Evolutionary conservation across 2,797 vertebrate species (phyloP), one percentile per base, ranked within the genome.

Genomic region (Xiphorhynchus erythropygius): DNA sequence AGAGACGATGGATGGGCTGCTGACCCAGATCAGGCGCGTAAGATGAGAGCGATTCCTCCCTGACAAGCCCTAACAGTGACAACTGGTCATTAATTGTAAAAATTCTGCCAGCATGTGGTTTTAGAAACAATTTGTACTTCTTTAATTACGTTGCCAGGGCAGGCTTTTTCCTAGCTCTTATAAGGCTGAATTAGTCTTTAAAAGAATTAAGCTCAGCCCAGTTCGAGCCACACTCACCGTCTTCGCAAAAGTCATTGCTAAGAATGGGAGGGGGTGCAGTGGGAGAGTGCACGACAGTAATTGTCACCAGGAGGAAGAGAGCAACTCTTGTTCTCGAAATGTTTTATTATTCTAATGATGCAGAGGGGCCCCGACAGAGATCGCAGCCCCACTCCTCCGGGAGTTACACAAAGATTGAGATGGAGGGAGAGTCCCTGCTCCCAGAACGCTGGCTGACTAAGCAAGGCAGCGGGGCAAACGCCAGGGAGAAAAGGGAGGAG

Each of bases 61-160:
- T 22, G 7, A 49, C 73, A 64, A 94, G 89, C 63, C 81, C 44
- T 70, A 65, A 19, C 84, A 68, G 56, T 27, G 84, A 91, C 82
- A 83, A 94, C n/a, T 25, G 30, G 64, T 82, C 93, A 70, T 79
- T 93, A 94, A 94, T 84, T 83, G 83, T 85, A 83, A 91, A 93
- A 97, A 92, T 75, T 81, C 93, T 91, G 87, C 91, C 94, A 93
- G 94, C 12, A 1, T 89, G 93, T 90, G 82, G 91, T 87, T 94
- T 93, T 86, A 78, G 87, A 96, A 94, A 84, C 69, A 71, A 95
- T 90, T 91, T 78, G 76, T 77, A 93, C 71, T 87, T 84, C 92
- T 95, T 93, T 89, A 96, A 94, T 95, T 80, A 81, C 17, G 4
- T 76, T 90, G 44, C 60, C 21, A 9, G 56, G 35, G 37, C 64